Base-by-base conservation (phyloP, 2,888 invertebrate genomes). In the Cyaniris semiargus region DNA sequence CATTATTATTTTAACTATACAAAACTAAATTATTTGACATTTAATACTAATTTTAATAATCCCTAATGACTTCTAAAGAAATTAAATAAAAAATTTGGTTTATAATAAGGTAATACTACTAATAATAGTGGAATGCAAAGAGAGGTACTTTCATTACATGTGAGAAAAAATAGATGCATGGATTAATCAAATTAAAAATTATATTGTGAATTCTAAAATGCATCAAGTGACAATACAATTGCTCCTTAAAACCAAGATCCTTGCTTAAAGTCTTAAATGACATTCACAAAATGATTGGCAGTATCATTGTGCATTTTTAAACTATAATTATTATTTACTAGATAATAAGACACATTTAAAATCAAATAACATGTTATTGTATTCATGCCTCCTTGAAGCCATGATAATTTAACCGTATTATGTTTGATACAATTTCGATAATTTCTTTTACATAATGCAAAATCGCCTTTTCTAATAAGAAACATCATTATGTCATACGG, bases 11-110 rank as follows among this genome's bases (percentile, higher is more conserved):
- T 31, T 76, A 76, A 53, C 18, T 71, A 53, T 71, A 58, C 2
- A 38, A 58, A 27, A 21, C 27, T 66, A 72, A 53, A 72, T 38
- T 76, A 76, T 38, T 58, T 38, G 38, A 71, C 44, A 18, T 31
- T 56, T 15, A 76, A 27, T 70, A 75, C 76, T 76, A 70, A 77
- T 75, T 70, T 70, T 78, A 82, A 81, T 85, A 84, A 86, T 86
- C 84, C 85, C 90, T 92, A 92, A 88, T 92, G 92, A 93, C 91
- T 92, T 86, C 81, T 89, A 66, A 89, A 86, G 85, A 88, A 89
- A 89, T 91, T 79, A 86, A 85, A 79, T 80, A 78, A 81, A 80
- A 81, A 80, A 79, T 92, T 93, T 93, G 93, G 93, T 92, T 88
- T 91, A 85, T 87, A 84, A 83, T 87, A 87, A 90, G 85, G 85